Evolutionary conservation across 2,797 vertebrate genomes (phyloP), one percentile per base, ranked within the genome.

Genomic region (Pseudochirops corinnae): DNA sequence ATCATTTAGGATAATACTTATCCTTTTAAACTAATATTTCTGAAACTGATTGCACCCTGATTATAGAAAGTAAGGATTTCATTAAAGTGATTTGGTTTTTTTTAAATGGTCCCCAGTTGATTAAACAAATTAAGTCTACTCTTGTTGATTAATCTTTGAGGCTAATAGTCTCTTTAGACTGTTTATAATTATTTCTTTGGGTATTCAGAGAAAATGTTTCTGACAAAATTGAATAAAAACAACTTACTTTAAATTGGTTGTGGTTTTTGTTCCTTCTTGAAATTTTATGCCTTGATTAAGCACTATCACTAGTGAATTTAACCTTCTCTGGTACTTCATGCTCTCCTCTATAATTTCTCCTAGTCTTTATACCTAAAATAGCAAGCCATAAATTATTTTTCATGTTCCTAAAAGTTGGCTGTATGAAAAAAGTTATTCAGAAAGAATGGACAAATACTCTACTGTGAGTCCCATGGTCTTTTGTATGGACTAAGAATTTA

Each of bases 61-160:
- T 56, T 91, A 13, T 52, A 28, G 91, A 91, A 58, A 90, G 13
- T 26, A 74, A 95, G 90, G 9, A 92, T 50, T 91, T 91, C 29
- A 91, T 95, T 60, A 60, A 91, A 91, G 31, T 93, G 2, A 93
- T 46, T 87, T 91, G 28, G 46, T 46, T 87, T 52, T 52, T 82
- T 93, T 14, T 24, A 53, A 11, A 56, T 29, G 18, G 31, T 24
- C 12, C 91, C 91, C 60, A 87, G 56, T 87, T n/a, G 55, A 92
- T 56, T 46, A 82, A 56, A 56, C 90, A 11, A 93, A 90, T 6
- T 91, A 57, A 94, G 7, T 93, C 57, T 46, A 26, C 31, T 94
- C 92, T 95, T 93, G 24, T 94, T n/a, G 87, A 46, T 57, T 96
- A 91, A 94, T 60, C 92, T 94, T 94, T 96, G 57, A 92, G 55